phyloP scores from a whole-genome alignment of 2,113 vertebrate genomes.

The human (Homo sapiens) region GRCh38 chr18:21636001-21636500 shows the following conservation, averaged over 20 bases:
- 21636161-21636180: neutral
- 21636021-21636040: neutral
- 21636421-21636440: neutral
- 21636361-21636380: neutral
- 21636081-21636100: neutral
- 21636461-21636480: constrained; percentile 22
- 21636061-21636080: neutral
- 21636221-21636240: neutral
- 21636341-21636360: neutral
- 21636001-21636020: neutral
- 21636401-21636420: neutral
- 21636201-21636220: neutral
- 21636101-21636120: neutral
- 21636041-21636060: neutral
- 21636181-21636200: neutral
- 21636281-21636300: neutral
- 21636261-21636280: neutral
- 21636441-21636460: neutral
- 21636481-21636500: neutral
- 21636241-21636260: neutral
- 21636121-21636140: neutral
- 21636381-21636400: neutral
- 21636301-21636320: neutral
- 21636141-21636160: neutral
- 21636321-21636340: neutral